Base-by-base conservation (phyloP, 2,888 invertebrate genomes). In the Lasioglossum oenotherae region DNA sequence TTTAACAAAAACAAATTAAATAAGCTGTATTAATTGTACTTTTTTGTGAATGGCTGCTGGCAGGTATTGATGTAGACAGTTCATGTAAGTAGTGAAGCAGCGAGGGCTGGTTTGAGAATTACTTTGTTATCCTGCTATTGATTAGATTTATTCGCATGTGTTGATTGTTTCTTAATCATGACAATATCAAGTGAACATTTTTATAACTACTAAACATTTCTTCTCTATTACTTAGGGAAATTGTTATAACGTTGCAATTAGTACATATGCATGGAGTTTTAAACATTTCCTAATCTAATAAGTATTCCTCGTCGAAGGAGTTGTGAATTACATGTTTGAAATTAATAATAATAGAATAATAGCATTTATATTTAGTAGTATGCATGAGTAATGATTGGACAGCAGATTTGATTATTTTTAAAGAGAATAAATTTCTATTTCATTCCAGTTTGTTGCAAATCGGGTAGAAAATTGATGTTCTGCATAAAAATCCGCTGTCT, bases 51-150 rank as follows among this genome's bases (percentile, higher is more conserved):
- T 93, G 94, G 95, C 94, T 95, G 95, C 95, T 93, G 94, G 91
- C 95, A 95, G 94, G 94, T 95, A 94, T 95, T 94, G 95, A 95
- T 94, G 94, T 95, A 94, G 95, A 95, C 93, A 92, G 94, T 93
- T 95, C 95, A 95, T 95, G 95, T 95, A 95, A 95, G 95, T 95
- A 95, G 92, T 88, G 84, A 87, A 89, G 88, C 89, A 91, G 92
- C 91, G 91, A 88, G 90, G 92, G 90, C 92, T 93, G 88, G 82
- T 92, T 91, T 89, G 88, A 89, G 90, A 89, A 84, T 82, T 91
- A 85, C 77, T 84, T 87, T 77, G 87, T 81, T 75, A 86, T 85
- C 81, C 81, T 86, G 86, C 86, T 87, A 77, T 85, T 84, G 81
- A 85, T 79, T 81, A 81, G 77, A 75, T 64, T 81, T 86, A 80